These are phyloP conservation scores for Brachypterus glaber DNA, from an alignment of 2,888 invertebrate species.

Conservation along the genomic window DNA sequence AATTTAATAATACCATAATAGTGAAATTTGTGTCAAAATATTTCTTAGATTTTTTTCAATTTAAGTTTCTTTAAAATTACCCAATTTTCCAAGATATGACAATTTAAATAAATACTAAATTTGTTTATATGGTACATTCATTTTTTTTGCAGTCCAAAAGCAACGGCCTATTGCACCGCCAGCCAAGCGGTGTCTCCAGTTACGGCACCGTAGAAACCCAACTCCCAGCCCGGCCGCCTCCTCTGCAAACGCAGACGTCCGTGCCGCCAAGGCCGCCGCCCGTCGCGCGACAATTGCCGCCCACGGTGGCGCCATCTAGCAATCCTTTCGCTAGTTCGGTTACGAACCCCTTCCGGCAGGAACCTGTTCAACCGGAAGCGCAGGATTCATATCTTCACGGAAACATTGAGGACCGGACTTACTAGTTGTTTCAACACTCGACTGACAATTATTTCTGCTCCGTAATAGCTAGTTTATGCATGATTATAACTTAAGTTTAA, in stretches of 20 bases:
- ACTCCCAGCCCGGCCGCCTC: slow-evolving; percentile 23
- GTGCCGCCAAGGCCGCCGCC: slow-evolving; percentile 9
- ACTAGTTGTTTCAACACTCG: no score
- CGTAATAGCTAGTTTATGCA: no score
- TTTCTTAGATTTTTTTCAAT: no score
- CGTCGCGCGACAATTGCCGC: slow-evolving; percentile 14
- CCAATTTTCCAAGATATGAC: neutral
- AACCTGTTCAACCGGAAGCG: slow-evolving; percentile 55
- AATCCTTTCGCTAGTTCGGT: slow-evolving; percentile 29
- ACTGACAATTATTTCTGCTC: no score
- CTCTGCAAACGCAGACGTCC: slow-evolving; percentile 18
- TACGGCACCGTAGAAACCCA: slow-evolving; percentile 51
- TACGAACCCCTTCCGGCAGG: slow-evolving; percentile 38
- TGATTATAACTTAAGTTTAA: no score
- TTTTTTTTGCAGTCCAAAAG: slow-evolving; percentile 25
- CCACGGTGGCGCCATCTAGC: slow-evolving; percentile 20
- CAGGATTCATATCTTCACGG: slow-evolving; percentile 50
- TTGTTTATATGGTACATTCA: slow-evolving; percentile 9
- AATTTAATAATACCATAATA: no score
- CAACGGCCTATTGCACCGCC: slow-evolving; percentile 33
- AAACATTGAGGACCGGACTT: slow-evolving; percentile 41
- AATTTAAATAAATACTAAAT: slow-evolving; percentile 10
- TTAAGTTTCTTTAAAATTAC: neutral
- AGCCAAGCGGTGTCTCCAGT: slow-evolving; percentile 33
- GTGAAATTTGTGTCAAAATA: no score